Evolutionary conservation across 1,140 invertebrate genomes (phyloP).

Genomic region (Octopus bimaculoides): DNA sequence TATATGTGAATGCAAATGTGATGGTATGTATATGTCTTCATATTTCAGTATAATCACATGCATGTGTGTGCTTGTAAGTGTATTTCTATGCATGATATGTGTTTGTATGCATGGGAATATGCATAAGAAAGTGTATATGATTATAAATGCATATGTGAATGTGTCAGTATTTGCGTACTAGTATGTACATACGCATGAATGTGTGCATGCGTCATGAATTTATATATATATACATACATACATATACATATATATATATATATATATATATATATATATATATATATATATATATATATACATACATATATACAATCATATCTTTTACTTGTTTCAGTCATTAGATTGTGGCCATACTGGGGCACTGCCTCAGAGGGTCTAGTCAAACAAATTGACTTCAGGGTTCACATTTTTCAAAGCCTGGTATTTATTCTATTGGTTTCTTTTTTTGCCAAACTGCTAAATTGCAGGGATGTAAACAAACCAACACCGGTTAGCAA

Average conservation of each 20-base stretch:
- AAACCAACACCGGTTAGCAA: too few species aligned
- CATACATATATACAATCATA: too few species aligned
- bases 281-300: background rate
- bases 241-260: background rate
- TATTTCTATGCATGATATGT: background rate
- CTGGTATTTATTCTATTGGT: too few species aligned
- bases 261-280: background rate
- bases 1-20: background rate
- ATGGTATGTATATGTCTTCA: background rate
- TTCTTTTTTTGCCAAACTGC: too few species aligned
- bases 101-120: background rate
- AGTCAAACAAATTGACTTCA: too few species aligned
- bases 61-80: background rate
- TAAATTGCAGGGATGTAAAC: too few species aligned
- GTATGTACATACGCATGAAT: background rate
- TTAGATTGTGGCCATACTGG: too few species aligned
- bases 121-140: background rate
- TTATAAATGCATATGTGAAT: background rate
- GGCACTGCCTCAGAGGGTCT: too few species aligned
- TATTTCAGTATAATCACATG: background rate
- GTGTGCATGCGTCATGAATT: background rate
- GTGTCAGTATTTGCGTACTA: background rate
- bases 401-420: too few species aligned
- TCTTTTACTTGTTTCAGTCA: too few species aligned
- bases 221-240: background rate